Evolutionary conservation across 2,888 invertebrate genomes (phyloP).

Genomic region (Pristionchus arcanus): DNA sequence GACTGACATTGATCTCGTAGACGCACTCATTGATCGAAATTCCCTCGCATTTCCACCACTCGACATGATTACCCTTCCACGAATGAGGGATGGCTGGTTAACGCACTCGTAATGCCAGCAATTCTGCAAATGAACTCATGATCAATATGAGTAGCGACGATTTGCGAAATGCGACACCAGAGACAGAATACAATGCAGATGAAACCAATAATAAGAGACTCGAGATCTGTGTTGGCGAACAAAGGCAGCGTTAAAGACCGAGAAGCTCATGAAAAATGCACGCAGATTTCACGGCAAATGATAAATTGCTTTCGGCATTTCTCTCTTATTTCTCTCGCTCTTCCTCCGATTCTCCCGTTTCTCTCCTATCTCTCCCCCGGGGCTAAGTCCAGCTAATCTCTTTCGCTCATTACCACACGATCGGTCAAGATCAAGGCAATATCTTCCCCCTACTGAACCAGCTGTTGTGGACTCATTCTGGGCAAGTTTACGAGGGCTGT

Average conservation of each 20-base stretch:
- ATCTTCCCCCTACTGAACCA: neutral
- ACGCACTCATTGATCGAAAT: neutral
- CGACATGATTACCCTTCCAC: neutral
- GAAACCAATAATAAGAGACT: neutral
- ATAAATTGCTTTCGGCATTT: constrained; percentile 21
- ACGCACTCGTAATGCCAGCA: neutral
- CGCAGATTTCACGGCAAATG: constrained; percentile 26
- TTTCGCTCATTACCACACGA: constrained; percentile 38
- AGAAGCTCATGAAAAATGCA: constrained; percentile 19
- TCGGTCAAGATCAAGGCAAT: constrained; percentile 47
- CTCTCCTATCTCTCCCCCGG: neutral
- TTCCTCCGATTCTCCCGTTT: neutral
- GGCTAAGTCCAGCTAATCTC: constrained; percentile 40
- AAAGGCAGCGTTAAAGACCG: neutral
- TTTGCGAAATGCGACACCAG: neutral
- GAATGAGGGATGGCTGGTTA: neutral
- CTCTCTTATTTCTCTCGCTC: neutral
- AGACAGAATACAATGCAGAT: neutral
- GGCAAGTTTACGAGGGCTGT: constrained; percentile 1
- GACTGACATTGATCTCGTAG: constrained; percentile 40
- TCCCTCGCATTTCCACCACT: neutral
- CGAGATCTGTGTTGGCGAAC: neutral
- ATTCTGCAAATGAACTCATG: neutral
- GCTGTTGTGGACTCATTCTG: constrained; percentile 34
- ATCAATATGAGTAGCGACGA: neutral